Conservation (phyloP, 2,113 vertebrate species). For the Petromus typicus region DNA sequence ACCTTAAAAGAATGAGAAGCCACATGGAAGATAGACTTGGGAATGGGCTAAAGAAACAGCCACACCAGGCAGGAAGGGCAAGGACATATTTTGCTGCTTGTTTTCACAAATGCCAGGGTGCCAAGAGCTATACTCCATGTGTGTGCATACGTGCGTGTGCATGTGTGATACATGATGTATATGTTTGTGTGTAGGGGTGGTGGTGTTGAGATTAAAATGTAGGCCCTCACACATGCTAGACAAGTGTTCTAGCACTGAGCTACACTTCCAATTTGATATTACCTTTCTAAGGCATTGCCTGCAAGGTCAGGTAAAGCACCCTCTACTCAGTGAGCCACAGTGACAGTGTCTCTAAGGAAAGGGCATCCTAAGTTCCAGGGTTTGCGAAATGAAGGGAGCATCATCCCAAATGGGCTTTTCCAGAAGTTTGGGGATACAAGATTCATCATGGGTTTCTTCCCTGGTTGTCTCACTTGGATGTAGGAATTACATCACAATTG, state of each 20-base stretch:
- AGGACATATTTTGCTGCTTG: fast-evolving
- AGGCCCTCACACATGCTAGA: not conserved
- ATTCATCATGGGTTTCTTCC: not conserved
- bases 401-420: not conserved
- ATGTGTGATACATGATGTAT: not conserved
- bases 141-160: not conserved
- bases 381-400: not conserved
- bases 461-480: too few relatives aligned
- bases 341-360: not conserved
- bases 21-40: not conserved
- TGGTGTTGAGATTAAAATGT: not conserved
- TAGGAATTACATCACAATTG: too few relatives aligned
- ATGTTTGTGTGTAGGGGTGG: not conserved
- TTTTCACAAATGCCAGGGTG: not conserved
- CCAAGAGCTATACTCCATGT: not conserved
- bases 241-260: not conserved
- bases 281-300: not conserved
- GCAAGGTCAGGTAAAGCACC: not conserved
- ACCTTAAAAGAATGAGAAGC: fast-evolving
- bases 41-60: not conserved
- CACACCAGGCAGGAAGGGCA: not conserved
- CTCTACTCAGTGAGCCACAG: not conserved
- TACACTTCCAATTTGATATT: not conserved
- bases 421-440: not conserved
- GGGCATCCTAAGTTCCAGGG: not conserved